Evolutionary conservation across 2,113 vertebrate genomes (phyloP).

Genomic region (Axis porcinus): DNA sequence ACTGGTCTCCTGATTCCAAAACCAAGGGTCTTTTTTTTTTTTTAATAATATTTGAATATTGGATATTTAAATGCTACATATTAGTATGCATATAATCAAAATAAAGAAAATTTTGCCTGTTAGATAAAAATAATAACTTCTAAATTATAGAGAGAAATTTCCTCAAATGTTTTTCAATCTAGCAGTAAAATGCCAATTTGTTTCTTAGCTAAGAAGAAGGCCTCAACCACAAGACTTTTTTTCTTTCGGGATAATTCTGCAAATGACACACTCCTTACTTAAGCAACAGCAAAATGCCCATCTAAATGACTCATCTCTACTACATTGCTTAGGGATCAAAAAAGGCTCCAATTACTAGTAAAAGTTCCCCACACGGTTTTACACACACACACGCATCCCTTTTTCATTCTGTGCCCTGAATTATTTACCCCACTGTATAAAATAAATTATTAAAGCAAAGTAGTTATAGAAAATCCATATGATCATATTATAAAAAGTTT

Average conservation of each 20-base stretch:
- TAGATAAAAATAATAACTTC: constrained; percentile 37
- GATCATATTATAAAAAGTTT: not conserved
- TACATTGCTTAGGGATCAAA: not conserved
- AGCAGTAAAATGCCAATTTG: not conserved
- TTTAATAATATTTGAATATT: not conserved
- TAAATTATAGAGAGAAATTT: constrained; percentile 12
- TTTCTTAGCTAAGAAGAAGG: constrained; percentile 12
- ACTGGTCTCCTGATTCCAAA: not conserved
- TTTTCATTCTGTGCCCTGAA: not conserved
- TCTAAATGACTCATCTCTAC: not conserved
- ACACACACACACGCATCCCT: not conserved
- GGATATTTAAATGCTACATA: not conserved
- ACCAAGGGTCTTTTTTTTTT: not conserved
- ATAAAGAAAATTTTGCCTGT: not conserved
- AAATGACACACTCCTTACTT: constrained; percentile 29
- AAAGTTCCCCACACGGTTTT: not conserved
- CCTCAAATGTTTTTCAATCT: constrained; percentile 27
- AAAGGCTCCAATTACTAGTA: not conserved
- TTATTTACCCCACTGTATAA: not conserved
- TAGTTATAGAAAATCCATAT: not conserved
- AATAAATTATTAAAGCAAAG: not conserved
- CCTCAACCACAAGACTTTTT: not conserved
- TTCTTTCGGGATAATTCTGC: constrained; percentile 13
- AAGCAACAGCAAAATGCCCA: constrained; percentile 32
- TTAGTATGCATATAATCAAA: not conserved